Evolutionary conservation across 2,113 vertebrate species (phyloP).

Genomic region (Leuciscus idus): DNA sequence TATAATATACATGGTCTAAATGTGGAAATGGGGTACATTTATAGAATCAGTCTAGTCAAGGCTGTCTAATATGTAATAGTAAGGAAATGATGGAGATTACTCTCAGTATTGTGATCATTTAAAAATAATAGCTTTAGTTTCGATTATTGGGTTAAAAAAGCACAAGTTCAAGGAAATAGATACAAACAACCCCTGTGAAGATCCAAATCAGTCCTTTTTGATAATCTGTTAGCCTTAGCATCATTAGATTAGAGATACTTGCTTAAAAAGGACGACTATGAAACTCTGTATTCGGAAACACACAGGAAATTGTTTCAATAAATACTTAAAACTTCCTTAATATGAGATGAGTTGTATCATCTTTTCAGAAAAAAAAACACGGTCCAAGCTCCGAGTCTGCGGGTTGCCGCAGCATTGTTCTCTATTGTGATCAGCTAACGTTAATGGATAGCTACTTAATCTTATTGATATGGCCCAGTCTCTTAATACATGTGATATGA

Average conservation of each 20-base stretch:
- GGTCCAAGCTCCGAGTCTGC: neutral
- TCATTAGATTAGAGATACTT: neutral
- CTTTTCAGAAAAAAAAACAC: neutral
- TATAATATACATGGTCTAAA: neutral
- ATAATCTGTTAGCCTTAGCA: neutral
- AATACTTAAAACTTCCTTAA: neutral
- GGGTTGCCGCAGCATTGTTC: constrained; percentile 26
- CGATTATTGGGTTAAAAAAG: neutral
- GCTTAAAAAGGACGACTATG: neutral
- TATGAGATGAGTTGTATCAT: neutral
- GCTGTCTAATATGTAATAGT: neutral
- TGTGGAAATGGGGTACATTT: neutral
- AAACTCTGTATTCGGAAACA: neutral
- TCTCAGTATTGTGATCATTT: neutral
- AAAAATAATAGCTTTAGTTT: neutral
- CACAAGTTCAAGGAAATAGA: neutral
- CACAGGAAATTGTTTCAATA: neutral
- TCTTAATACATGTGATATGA: neutral
- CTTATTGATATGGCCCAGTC: neutral
- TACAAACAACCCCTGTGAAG: neutral
- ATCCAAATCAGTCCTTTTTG: neutral
- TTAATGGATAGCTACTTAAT: constrained; percentile 26
- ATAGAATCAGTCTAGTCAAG: neutral
- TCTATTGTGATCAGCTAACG: constrained; percentile 44
- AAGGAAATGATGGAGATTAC: neutral